These are phyloP conservation scores for Onychostruthus taczanowskii DNA, from an alignment of 2,113 vertebrate species.

Conservation along the genomic window DNA sequence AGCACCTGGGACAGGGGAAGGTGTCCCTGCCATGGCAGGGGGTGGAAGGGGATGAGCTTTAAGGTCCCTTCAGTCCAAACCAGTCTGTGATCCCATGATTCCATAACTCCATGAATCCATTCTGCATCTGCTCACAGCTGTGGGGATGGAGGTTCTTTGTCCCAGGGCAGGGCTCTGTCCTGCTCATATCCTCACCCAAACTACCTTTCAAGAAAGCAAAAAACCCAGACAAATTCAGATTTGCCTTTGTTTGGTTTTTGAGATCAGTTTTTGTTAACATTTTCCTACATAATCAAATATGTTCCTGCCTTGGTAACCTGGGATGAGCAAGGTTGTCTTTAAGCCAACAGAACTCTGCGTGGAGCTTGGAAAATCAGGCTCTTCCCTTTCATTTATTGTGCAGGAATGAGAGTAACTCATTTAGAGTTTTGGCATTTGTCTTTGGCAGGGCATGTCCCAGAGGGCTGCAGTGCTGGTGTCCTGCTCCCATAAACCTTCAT, in stretches of 20 bases:
- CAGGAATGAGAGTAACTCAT: not conserved
- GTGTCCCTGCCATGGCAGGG: not conserved
- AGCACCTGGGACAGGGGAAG: not conserved
- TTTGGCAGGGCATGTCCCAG: not conserved
- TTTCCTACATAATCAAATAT: not conserved
- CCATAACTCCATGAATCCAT: not conserved
- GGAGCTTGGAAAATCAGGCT: not conserved
- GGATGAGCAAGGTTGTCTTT: not conserved
- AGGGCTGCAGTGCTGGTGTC: not conserved
- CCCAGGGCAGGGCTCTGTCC: not conserved
- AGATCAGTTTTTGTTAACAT: not conserved
- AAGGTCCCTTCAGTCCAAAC: not conserved
- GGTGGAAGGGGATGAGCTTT: not conserved
- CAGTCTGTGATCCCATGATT: not conserved
- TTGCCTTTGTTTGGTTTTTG: not conserved
- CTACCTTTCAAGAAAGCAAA: not conserved
- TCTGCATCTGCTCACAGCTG: fast-evolving
- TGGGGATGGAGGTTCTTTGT: not conserved
- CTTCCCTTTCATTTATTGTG: not conserved
- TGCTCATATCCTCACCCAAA: not conserved
- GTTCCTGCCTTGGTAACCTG: not conserved
- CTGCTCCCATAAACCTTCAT: not conserved
- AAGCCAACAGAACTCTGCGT: fast-evolving
- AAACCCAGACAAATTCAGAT: not conserved
- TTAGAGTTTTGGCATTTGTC: not conserved